Base-by-base conservation (phyloP, 2,113 vertebrate genomes). In the Erinaceus europaeus region DNA sequence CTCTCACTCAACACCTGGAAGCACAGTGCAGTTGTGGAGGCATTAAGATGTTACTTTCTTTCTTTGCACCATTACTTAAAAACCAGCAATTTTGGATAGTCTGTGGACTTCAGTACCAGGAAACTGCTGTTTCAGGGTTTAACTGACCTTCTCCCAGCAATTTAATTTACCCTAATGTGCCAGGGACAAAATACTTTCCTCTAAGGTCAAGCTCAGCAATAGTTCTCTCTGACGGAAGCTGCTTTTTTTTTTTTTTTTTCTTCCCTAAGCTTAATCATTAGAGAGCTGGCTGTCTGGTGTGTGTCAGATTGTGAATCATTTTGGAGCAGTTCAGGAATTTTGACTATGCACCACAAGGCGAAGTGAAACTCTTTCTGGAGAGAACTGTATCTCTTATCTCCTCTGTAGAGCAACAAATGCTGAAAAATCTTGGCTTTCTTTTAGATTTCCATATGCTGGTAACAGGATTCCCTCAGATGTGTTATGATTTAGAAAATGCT, bases 221-320 rank as follows among this genome's bases (percentile, higher is more conserved):
- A 38, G 18, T 18, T 90, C 78, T 84, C 53, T 2, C 1, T 8
- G 29, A 20, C 34, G 46, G 29, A 34, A 55, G 8, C 44, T 72
- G 32, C 6, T 76, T 9, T 55, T 83, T 83, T 18, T 79, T 83
- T 79, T 72, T 75, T 12, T 59, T 85, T 82, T 20, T 79, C 79
- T 82, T 76, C 32, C 46, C 13, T 23, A 79, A 55, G 27, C 14
- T 80, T 86, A 57, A 36, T 50, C 3, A 10, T 55, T 57, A 48
- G n/a, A 75, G 75, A 52, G 7, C 14, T 1, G 38, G 48, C 12
- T 32, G 64, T 20, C 6, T 50, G 3, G 40, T 79, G 32, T 64
- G 0, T 32, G 20, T 59, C 21, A 80, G 79, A 64, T 87, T 36
- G n/a, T 14, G 52, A 40, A 1, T 57, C 21, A n/a, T 72, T 85